Evolutionary conservation across 53 echinoderm and acorn worm species (phyloP).

Genomic region (Astropecten irregularis): DNA sequence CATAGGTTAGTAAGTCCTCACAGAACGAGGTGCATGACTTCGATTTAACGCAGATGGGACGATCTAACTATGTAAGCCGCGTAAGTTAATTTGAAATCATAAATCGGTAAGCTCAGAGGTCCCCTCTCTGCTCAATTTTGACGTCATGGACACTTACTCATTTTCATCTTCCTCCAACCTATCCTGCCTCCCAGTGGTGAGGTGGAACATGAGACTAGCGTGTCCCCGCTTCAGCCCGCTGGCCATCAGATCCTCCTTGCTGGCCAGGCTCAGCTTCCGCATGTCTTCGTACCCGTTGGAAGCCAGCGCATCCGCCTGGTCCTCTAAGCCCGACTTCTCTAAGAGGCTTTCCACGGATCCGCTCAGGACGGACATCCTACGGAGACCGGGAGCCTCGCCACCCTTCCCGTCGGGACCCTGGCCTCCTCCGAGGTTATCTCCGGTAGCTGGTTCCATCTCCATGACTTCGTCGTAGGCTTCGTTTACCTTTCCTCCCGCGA

Average conservation of each 20-base stretch:
- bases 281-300: conserved; percentile 31
- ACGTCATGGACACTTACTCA: too few relatives aligned
- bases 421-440: background rate
- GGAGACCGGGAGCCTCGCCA: background rate
- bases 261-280: conserved; percentile 6
- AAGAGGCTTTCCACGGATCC: conserved; percentile 20
- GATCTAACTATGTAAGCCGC: too few relatives aligned
- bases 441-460: background rate
- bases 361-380: conserved; percentile 20
- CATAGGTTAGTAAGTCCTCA: too few relatives aligned
- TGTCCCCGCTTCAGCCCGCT: conserved; percentile 35
- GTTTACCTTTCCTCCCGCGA: conserved; percentile 4
- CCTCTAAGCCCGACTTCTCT: background rate
- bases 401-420: too few relatives aligned
- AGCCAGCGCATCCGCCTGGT: background rate
- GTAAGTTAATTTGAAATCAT: too few relatives aligned
- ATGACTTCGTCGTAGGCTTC: background rate
- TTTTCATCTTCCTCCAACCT: background rate
- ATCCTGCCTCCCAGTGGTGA: background rate
- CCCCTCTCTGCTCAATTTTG: too few relatives aligned
- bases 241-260: conserved; percentile 35
- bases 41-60: too few relatives aligned
- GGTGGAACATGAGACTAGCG: conserved; percentile 24
- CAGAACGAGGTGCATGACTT: too few relatives aligned
- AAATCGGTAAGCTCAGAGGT: too few relatives aligned